These are phyloP conservation scores for Zaprionus vittiger DNA, from an alignment of 1,140 invertebrate species.

Conservation along the genomic window DNA sequence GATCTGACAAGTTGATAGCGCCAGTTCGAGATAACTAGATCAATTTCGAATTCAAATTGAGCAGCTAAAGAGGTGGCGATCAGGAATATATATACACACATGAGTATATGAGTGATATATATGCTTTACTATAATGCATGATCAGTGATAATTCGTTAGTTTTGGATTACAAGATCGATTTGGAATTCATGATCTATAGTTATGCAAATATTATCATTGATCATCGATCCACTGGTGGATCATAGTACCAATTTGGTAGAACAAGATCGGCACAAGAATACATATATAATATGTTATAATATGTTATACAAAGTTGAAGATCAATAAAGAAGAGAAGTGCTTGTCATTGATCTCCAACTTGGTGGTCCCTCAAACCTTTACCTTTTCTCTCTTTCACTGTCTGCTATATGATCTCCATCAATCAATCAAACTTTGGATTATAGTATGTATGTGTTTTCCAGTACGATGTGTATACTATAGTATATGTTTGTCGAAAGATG, in stretches of 20 bases:
- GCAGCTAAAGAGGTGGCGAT: not conserved
- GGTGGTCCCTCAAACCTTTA: not conserved
- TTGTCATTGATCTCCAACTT: not conserved
- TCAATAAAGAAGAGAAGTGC: too few relatives aligned
- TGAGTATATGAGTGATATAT: not conserved
- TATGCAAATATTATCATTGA: not conserved
- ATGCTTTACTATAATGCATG: not conserved
- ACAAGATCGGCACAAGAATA: too few relatives aligned
- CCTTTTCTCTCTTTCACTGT: too few relatives aligned
- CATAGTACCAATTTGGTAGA: too few relatives aligned
- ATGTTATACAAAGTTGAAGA: too few relatives aligned
- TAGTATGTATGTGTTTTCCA: not conserved
- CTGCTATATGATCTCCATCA: conserved; percentile 17
- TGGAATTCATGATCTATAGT: too few relatives aligned
- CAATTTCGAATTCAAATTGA: not conserved
- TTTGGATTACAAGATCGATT: not conserved
- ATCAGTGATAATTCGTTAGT: not conserved
- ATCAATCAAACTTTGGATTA: conserved; percentile 18
- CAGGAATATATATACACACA: not conserved
- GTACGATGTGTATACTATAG: too few relatives aligned
- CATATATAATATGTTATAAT: too few relatives aligned
- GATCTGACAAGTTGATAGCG: conserved; percentile 11
- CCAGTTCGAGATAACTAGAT: conserved; percentile 6
- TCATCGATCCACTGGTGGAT: not conserved
- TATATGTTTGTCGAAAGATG: not conserved